A percentile compares a stretch with the other conserved stretches of the same genome.
phyloP scores from a whole-genome alignment of 1,140 invertebrate genomes.

The Listronotus oregonensis region DNA sequence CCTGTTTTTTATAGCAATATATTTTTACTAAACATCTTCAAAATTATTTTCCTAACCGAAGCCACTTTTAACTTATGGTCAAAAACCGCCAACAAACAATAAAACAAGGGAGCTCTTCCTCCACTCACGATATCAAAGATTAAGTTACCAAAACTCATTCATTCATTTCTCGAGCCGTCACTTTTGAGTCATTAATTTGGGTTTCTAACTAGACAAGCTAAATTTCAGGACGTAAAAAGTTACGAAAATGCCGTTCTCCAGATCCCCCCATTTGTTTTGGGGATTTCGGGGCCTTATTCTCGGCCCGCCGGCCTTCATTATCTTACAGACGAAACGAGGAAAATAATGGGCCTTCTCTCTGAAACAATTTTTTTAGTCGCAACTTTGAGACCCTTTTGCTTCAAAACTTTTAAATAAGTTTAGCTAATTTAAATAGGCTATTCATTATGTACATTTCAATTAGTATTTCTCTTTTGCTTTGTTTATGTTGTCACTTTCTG shows the following conservation, averaged over 20 bases:
- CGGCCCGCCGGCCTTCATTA: constrained; percentile 15
- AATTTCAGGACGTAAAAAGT: constrained; percentile 22
- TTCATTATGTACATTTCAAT: too few relatives aligned
- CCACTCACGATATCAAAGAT: background rate
- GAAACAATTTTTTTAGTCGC: constrained; percentile 13
- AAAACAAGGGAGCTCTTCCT: background rate
- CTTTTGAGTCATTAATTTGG: constrained; percentile 25
- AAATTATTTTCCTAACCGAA: too few relatives aligned
- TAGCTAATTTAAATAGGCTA: too few relatives aligned
- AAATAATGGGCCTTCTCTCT: constrained; percentile 15
- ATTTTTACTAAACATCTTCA: too few relatives aligned
- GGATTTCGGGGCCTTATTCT: constrained; percentile 12
- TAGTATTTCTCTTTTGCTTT: too few relatives aligned
- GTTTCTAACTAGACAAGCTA: constrained; percentile 17
- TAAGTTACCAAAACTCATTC: background rate
- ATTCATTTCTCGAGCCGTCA: constrained; percentile 10
- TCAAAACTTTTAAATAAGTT: background rate
- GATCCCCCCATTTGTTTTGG: constrained; percentile 23
- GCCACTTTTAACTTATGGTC: background rate
- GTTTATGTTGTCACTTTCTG: too few relatives aligned
- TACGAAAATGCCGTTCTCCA: constrained; percentile 5
- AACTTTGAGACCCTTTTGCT: background rate
- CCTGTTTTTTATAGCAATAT: too few relatives aligned
- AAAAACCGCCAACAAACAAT: background rate
- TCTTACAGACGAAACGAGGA: constrained; percentile 7